Percentiles rank a stretch among this genome's conserved stretches.
phyloP scores from a whole-genome alignment of 2,113 vertebrate genomes.

The Ochotona curzoniae region DNA sequence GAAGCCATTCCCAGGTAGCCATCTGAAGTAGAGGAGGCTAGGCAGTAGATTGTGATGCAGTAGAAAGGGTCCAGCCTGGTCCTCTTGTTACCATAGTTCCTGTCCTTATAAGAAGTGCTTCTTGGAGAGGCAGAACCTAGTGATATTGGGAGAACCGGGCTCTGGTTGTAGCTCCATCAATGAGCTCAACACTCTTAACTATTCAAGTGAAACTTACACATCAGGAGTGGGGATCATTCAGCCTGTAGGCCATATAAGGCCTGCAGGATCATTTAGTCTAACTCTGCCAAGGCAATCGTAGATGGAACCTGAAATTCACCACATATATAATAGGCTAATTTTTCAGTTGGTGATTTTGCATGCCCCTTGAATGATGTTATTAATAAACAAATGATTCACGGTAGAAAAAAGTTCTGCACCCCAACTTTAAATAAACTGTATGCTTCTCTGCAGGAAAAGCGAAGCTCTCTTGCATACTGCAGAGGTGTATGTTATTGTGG shows the following conservation, averaged over 20 bases:
- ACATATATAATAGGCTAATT: too few relatives aligned
- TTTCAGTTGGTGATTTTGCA: too few relatives aligned
- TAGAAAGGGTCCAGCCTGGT: neutral
- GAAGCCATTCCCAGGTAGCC: neutral
- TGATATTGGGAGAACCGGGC: neutral
- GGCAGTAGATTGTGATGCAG: neutral
- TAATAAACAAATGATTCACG: too few relatives aligned
- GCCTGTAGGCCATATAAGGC: too few relatives aligned
- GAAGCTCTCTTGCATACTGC: neutral
- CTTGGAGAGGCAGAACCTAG: neutral
- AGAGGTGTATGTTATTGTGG: neutral
- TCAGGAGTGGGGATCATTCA: too few relatives aligned
- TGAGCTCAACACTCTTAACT: neutral
- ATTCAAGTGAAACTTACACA: neutral
- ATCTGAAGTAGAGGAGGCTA: neutral
- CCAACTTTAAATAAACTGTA: neutral
- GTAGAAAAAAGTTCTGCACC: too few relatives aligned
- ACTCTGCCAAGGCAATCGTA: too few relatives aligned
- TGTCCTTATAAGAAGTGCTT: neutral
- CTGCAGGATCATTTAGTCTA: too few relatives aligned
- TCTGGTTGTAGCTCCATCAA: neutral
- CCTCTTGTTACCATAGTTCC: neutral
- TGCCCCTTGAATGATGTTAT: too few relatives aligned
- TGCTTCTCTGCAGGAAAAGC: neutral
- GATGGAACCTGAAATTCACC: too few relatives aligned